Evolutionary conservation across 1,140 invertebrate genomes (phyloP).

Genomic region (Apis dorsata): DNA sequence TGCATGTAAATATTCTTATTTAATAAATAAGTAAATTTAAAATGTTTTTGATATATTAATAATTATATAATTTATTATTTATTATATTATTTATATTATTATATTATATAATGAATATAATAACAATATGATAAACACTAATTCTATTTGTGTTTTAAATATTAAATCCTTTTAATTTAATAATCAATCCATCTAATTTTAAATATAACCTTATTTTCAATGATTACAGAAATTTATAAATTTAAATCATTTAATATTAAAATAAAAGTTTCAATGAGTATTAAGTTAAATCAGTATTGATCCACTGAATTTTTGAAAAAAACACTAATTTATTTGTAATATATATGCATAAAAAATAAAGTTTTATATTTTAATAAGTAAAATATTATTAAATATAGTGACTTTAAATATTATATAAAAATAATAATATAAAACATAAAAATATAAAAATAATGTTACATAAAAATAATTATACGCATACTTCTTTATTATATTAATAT

Average conservation of each 20-base stretch:
- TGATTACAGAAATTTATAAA: neutral
- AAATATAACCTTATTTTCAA: constrained; percentile 25
- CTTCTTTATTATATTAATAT: too few relatives aligned
- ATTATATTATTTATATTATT: neutral
- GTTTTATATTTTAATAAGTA: too few relatives aligned
- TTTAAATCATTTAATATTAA: neutral
- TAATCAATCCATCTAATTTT: neutral
- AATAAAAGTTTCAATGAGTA: neutral
- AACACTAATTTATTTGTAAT: too few relatives aligned
- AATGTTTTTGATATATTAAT: neutral
- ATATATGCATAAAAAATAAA: too few relatives aligned
- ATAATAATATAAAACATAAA: too few relatives aligned
- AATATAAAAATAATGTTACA: too few relatives aligned
- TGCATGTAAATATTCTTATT: neutral
- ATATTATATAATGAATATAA: neutral
- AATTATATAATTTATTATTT: constrained; percentile 8
- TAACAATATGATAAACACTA: neutral
- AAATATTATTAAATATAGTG: too few relatives aligned
- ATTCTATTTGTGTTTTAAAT: neutral
- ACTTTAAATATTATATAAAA: too few relatives aligned
- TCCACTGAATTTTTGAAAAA: neutral
- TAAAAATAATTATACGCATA: too few relatives aligned
- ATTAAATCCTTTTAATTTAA: neutral
- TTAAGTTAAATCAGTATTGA: neutral
- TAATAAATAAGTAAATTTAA: neutral